Evolutionary conservation across 2,888 invertebrate species (phyloP), one percentile per base, ranked within the genome.

Genomic region (Lysandra coridon): DNA sequence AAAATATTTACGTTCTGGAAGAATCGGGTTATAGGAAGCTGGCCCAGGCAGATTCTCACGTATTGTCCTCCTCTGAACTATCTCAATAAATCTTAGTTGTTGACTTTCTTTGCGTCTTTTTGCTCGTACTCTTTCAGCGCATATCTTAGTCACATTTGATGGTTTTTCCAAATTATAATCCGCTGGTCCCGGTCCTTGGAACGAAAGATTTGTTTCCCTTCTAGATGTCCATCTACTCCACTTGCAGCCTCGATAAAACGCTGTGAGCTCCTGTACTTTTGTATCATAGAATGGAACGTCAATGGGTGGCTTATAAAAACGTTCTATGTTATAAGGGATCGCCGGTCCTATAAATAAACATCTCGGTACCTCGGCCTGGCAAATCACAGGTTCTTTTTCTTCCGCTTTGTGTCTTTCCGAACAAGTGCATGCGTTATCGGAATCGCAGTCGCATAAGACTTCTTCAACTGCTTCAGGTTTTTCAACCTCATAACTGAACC

Each of bases 241-340:
- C 88, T 93, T 93, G 73, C 93, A 93, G 4, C 93, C 93, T 5
- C 82, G 88, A 82, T 93, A 94, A 85, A 88, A 92, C 57, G 86
- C 83, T 33, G 90, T 89, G 3, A 85, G 85, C 79, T 90, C 90
- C 10, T 84, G 83, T n/a, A 91, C 86, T 78, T 81, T 84, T 1
- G 86, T 79, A 80, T 93, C 83, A 84, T 92, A 92, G 83, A 92
- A 91, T 14, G 89, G 89, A 30, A 69, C 85, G 83, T 78, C 85
- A 81, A 62, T 85, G 82, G 73, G 78, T 80, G 49, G 78, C 0
- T 79, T 77, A 37, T 82, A 81, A 37, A 85, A 75, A 80, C 86
- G 85, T 80, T 83, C 83, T 80, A 85, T 82, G 14, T 83, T 82
- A 33, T 87, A 87, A 80, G 88, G 83, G 1, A 83, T 85, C 57